Conservation (phyloP, 1,140 invertebrate genomes). For the Drosophila bocqueti region DNA sequence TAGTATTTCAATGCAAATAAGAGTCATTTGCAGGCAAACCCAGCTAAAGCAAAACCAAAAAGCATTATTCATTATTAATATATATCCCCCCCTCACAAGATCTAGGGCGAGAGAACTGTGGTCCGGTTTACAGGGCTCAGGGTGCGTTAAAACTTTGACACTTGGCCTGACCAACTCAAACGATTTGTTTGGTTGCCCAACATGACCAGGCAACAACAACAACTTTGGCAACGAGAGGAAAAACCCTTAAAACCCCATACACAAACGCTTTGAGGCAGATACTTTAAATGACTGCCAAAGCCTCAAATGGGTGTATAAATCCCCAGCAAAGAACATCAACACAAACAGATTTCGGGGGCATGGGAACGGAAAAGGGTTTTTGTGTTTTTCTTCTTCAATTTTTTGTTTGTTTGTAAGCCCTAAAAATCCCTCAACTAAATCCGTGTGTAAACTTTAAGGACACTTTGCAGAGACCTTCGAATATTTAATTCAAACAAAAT, state of each 20-base stretch:
- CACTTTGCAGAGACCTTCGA: constrained; percentile 62
- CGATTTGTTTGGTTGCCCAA: constrained; percentile 74
- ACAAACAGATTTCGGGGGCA: constrained; percentile 14
- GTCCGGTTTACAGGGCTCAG: constrained; percentile 13
- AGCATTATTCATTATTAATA: constrained; percentile 54
- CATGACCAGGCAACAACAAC: constrained; percentile 56
- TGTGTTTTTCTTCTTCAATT: constrained; percentile 30
- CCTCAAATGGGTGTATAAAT: constrained; percentile 57
- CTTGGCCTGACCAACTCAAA: constrained; percentile 74
- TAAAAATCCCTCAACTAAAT: constrained; percentile 68
- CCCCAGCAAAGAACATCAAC: constrained; percentile 48
- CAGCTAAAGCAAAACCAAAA: constrained; percentile 9
- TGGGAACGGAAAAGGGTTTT: constrained; percentile 41
- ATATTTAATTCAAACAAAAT: constrained; percentile 65
- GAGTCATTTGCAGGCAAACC: constrained; percentile 29
- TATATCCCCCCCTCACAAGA: constrained; percentile 14
- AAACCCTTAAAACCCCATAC: constrained; percentile 57
- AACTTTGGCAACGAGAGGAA: constrained; percentile 24
- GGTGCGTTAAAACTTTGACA: constrained; percentile 74
- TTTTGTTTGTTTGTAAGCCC: constrained; percentile 28
- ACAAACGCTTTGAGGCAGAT: constrained; percentile 62
- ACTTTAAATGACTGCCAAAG: constrained; percentile 71
- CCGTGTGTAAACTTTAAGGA: constrained; percentile 76
- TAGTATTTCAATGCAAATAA: constrained; percentile 45
- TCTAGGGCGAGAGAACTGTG: constrained; percentile 3